Conservation (phyloP, 2,113 vertebrate genomes). For the Chaetorhynchus papuensis region DNA sequence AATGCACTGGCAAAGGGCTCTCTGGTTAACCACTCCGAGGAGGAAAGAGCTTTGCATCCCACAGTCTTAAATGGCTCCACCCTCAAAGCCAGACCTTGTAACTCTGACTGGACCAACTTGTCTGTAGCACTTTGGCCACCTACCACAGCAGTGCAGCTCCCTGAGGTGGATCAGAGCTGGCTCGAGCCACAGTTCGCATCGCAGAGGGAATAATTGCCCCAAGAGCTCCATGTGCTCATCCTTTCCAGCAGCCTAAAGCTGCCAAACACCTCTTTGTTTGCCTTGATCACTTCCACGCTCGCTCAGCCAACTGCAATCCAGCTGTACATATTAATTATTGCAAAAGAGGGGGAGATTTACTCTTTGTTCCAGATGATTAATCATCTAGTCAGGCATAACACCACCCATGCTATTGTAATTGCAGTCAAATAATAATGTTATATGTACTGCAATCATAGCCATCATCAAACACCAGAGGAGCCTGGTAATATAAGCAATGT, state of each 20-base stretch:
- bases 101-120: not conserved
- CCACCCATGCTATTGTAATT: not conserved
- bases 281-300: not conserved
- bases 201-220: not conserved
- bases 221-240: not conserved
- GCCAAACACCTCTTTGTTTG: not conserved
- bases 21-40: not conserved
- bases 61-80: not conserved
- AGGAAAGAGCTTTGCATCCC: not conserved
- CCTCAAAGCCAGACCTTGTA: not conserved
- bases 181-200: not conserved
- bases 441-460: not conserved
- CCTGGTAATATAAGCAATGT: not conserved
- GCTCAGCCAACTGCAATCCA: not conserved
- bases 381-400: conserved; percentile 31
- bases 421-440: not conserved
- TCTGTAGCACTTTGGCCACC: not conserved
- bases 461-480: not conserved
- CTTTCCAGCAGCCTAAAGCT: not conserved
- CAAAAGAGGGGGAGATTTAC: not conserved
- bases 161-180: not conserved
- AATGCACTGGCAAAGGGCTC: not conserved
- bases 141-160: not conserved
- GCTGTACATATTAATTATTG: not conserved
- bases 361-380: conserved; percentile 31